phyloP scores from a whole-genome alignment of 2,797 vertebrate species.

The Muscicapa striata region DNA sequence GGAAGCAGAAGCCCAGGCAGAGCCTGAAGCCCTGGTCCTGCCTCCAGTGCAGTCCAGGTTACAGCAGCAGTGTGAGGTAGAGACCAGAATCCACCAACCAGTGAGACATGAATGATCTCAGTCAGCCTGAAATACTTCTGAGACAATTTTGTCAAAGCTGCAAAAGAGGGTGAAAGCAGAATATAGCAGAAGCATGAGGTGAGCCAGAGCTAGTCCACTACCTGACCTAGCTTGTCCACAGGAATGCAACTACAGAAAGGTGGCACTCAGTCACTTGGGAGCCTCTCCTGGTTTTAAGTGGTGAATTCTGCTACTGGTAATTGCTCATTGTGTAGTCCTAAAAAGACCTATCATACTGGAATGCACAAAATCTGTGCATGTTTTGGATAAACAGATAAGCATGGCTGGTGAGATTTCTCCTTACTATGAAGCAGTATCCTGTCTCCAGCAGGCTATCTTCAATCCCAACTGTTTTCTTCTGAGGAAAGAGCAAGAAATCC shows the following conservation, averaged over 20 bases:
- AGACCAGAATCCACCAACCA: accelerated
- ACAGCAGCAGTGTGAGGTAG: accelerated
- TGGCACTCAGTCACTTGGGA: not conserved
- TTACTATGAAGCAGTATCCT: not conserved
- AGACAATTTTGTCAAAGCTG: not conserved
- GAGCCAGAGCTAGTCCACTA: not conserved
- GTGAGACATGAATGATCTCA: accelerated
- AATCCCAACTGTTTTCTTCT: not conserved
- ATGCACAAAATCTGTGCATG: not conserved
- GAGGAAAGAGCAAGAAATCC: not conserved
- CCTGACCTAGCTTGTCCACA: not conserved
- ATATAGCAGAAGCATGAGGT: not conserved
- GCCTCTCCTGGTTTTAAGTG: not conserved
- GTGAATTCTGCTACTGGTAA: not conserved
- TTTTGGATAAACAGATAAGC: not conserved
- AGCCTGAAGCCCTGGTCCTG: not conserved
- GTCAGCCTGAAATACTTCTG: not conserved
- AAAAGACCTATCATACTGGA: not conserved
- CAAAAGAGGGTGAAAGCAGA: not conserved
- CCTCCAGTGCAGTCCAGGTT: not conserved
- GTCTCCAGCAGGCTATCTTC: not conserved
- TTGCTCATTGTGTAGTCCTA: not conserved
- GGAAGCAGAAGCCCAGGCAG: not conserved
- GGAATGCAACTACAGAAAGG: not conserved
- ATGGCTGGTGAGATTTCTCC: not conserved